phyloP scores from a whole-genome alignment of 2,797 vertebrate genomes.

The Megalops cyprinoides region DNA sequence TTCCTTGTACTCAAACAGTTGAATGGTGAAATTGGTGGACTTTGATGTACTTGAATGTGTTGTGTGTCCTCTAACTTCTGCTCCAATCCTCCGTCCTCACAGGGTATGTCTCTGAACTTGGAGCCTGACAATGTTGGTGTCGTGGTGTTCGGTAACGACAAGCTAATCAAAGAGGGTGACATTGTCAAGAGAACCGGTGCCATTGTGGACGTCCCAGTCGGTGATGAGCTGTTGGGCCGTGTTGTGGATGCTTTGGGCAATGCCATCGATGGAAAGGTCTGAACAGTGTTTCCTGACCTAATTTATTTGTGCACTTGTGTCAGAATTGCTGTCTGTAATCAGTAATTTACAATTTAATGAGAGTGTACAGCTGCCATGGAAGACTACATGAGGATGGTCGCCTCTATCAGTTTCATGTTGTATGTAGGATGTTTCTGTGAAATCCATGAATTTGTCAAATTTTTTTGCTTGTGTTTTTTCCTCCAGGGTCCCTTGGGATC shows the following conservation, averaged over 20 bases:
- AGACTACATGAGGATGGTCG: background rate
- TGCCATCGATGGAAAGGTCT: slow-evolving; percentile 93
- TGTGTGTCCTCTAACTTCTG: background rate
- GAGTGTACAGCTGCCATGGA: background rate
- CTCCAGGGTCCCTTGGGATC: slow-evolving; percentile 70
- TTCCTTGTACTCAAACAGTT: too few species aligned
- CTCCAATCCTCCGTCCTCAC: slow-evolving; percentile 50
- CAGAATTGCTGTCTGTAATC: background rate
- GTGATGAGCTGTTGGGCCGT: slow-evolving; percentile 87
- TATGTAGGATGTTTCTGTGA: background rate
- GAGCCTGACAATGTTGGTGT: slow-evolving; percentile 91
- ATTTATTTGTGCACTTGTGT: background rate
- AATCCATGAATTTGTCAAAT: background rate
- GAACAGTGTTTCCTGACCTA: background rate
- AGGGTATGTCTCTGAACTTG: slow-evolving; percentile 88
- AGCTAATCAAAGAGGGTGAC: slow-evolving; percentile 80
- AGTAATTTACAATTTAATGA: background rate
- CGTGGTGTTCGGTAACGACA: slow-evolving; percentile 81
- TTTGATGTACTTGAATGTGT: too few species aligned
- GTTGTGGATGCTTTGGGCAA: slow-evolving; percentile 96
- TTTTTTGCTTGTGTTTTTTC: slow-evolving; percentile 20
- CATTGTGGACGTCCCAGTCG: slow-evolving; percentile 92
- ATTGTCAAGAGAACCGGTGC: slow-evolving; percentile 83
- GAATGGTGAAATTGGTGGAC: too few species aligned
- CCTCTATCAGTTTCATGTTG: background rate